Evolutionary conservation across 2,797 vertebrate species (phyloP).

Genomic region (Anisognathus igniventris): DNA sequence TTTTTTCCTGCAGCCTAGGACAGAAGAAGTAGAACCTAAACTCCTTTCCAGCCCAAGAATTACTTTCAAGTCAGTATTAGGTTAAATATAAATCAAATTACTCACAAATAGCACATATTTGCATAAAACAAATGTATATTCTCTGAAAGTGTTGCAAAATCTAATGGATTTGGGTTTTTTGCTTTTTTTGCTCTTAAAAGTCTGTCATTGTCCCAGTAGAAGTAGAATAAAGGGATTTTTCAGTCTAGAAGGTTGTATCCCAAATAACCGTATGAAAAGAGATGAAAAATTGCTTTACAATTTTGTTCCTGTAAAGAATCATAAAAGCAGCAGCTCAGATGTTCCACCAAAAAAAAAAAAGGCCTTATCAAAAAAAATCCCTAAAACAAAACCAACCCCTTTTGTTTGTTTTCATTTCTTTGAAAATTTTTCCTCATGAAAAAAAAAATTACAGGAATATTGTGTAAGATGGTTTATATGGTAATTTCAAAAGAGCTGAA

Average conservation of each 20-base stretch:
- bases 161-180: not conserved
- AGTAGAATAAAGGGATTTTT: not conserved
- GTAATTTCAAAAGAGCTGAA: not conserved
- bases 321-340: not conserved
- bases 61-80: not conserved
- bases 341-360: not conserved
- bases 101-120: not conserved
- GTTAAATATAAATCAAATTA: not conserved
- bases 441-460: not conserved
- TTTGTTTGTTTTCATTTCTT: not conserved
- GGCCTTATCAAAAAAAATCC: not conserved
- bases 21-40: not conserved
- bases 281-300: not conserved
- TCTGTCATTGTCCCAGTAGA: not conserved
- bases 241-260: not conserved
- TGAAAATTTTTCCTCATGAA: not conserved
- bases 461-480: not conserved
- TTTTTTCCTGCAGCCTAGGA: not conserved
- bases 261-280: not conserved
- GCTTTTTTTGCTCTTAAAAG: not conserved
- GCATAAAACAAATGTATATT: not conserved
- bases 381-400: accelerated
- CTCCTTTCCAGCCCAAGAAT: not conserved
- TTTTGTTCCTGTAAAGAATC: not conserved
- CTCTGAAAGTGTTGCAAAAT: not conserved